Evolutionary conservation across 2,888 invertebrate genomes (phyloP), one percentile per base, ranked within the genome.

Genomic region (Protophormia terraenovae): DNA sequence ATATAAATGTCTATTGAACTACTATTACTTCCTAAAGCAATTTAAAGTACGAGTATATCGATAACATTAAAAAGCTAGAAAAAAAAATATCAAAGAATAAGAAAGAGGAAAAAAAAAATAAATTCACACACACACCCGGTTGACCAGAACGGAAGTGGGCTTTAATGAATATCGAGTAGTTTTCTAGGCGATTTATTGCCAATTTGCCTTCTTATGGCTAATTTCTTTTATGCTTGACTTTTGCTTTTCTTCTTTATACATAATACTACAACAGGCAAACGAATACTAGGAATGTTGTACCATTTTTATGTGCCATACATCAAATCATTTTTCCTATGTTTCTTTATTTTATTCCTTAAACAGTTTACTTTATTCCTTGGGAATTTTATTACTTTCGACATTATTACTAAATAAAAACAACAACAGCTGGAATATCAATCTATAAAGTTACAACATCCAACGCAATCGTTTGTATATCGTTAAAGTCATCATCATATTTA

Each of bases 121-220:
- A 5, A 47, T 47, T 22, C 47, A 5, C 35, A 16, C 67, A 29
- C 35, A 58, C 58, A 47, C 19, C 24, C 24, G 62, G 10, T 35
- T 69, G 60, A 24, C 73, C 53, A 53, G n/a, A 73, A 35, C 60
- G 73, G 83, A 75, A 64, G 47, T 78, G 62, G 45, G 32, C 55
- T 55, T 64, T 77, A 85, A 85, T 64, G 71, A 78, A 78, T 82
- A 82, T 82, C 38, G 60, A 78, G 45, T 55, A 55, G 66, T 76
- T 77, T 79, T 86, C 38, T 79, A 55, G 60, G 67, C 87, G 86
- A 90, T 90, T 90, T 90, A 90, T 89, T 86, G 58, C 87, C 85
- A 78, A 88, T 89, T 89, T 90, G 67, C 88, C 88, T 88, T 88
- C 87, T 90, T 89, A 90, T 89, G 89, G 90, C 90, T 90, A 90